Percentiles rank a stretch among this genome's conserved stretches.
Evolutionary conservation across 37 sponge, comb jelly and placozoan genomes (phyloP).

Genomic region (Cliona cf. orientalis): DNA sequence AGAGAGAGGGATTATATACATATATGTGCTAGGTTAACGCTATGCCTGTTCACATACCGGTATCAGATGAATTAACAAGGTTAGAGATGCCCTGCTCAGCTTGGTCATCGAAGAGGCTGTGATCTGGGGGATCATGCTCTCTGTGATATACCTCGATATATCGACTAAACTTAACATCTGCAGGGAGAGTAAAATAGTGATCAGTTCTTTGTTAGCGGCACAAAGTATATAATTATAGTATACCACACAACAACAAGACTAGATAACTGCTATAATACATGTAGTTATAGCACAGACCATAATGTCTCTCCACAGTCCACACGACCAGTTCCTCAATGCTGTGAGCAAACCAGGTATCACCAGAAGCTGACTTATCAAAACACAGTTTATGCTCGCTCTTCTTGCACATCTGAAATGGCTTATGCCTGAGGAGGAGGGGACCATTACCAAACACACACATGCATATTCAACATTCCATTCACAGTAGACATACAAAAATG

Average conservation of each 20-base stretch:
- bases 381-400: conserved; percentile 51
- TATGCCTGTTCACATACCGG: not conserved
- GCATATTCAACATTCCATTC: no score
- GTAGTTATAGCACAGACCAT: conserved; percentile 33
- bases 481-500: no score
- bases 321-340: conserved; percentile 77
- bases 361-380: conserved; percentile 28
- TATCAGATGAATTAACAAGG: not conserved
- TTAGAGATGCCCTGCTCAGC: not conserved
- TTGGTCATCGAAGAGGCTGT: not conserved
- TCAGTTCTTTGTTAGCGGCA: no score
- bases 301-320: conserved; percentile 77
- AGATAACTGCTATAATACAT: not conserved
- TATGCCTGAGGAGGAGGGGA: no score
- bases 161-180: not conserved
- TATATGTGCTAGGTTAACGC: not conserved
- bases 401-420: conserved; percentile 62
- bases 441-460: no score
- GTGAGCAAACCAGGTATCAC: conserved; percentile 72
- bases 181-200: no score
- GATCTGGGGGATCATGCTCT: not conserved
- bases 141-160: conserved; percentile 4
- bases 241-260: not conserved
- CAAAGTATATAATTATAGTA: not conserved
- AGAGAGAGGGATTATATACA: not conserved